Percentiles rank a stretch among this genome's conserved stretches.
These are phyloP conservation scores for Ophonus ardosiacus DNA, from an alignment of 2,888 invertebrate species.

Conservation along the genomic window DNA sequence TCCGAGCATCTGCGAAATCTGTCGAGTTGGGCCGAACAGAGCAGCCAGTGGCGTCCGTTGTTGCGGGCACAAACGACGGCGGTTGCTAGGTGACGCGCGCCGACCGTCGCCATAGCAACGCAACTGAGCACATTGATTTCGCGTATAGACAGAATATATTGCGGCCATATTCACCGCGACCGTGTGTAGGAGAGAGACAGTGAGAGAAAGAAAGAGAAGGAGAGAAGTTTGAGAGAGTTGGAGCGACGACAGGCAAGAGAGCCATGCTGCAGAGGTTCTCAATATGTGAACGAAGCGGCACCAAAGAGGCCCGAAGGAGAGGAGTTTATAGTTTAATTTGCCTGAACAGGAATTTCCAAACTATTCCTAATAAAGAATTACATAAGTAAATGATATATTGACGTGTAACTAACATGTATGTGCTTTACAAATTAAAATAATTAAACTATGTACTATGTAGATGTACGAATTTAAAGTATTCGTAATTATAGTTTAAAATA, in stretches of 20 bases:
- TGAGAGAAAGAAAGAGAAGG: slow-evolving; percentile 11
- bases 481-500: background rate
- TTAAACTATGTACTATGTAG: too few relatives aligned
- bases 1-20: slow-evolving; percentile 31
- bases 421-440: background rate
- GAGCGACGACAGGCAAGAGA: slow-evolving; percentile 64
- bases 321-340: background rate
- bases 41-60: slow-evolving; percentile 67
- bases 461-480: background rate
- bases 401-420: background rate
- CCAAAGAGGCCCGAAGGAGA: slow-evolving; percentile 1
- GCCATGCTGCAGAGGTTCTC: background rate
- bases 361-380: too few relatives aligned
- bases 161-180: slow-evolving; percentile 71
- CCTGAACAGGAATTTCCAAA: background rate
- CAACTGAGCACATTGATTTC: slow-evolving; percentile 76
- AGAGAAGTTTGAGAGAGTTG: slow-evolving; percentile 43
- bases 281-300: background rate
- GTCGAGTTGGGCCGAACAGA: slow-evolving; percentile 58
- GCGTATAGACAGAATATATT: slow-evolving; percentile 76
- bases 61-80: slow-evolving; percentile 65
- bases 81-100: slow-evolving; percentile 68
- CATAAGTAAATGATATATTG: background rate
- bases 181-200: slow-evolving; percentile 44
- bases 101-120: slow-evolving; percentile 70